These are phyloP conservation scores for Hemithea aestivaria DNA, from an alignment of 2,888 invertebrate species.

Conservation along the genomic window DNA sequence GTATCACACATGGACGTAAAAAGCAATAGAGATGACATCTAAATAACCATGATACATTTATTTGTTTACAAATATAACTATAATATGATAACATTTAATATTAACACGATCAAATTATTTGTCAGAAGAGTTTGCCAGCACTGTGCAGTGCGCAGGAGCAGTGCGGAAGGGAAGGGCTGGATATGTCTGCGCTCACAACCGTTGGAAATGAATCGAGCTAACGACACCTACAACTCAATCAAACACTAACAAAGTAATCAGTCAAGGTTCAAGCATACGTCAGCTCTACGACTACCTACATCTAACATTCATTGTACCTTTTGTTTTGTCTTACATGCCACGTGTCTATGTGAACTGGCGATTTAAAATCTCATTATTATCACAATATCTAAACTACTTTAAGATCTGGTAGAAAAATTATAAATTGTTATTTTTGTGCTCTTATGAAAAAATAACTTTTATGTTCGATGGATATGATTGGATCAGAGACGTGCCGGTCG, in stretches of 20 bases:
- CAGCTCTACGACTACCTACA: conserved; percentile 54
- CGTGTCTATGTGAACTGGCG: conserved; percentile 51
- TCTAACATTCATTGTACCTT: conserved; percentile 74
- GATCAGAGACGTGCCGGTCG: conserved; percentile 21
- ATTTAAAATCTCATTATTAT: conserved; percentile 76
- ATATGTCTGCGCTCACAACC: conserved; percentile 78
- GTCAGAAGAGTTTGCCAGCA: conserved; percentile 63
- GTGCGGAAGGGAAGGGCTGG: conserved; percentile 38
- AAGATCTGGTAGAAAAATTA: conserved; percentile 73
- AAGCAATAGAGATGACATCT: conserved; percentile 74
- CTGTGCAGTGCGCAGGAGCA: conserved; percentile 44
- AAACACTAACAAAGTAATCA: conserved; percentile 48
- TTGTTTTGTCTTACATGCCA: conserved; percentile 60
- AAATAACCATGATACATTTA: conserved; percentile 64
- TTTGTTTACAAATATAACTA: conserved; percentile 56
- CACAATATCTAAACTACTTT: conserved; percentile 74
- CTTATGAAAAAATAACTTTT: conserved; percentile 46
- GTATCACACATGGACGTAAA: conserved; percentile 78
- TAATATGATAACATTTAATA: conserved; percentile 57
- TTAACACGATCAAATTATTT: conserved; percentile 63
- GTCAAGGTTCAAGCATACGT: conserved; percentile 62
- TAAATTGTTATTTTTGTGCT: conserved; percentile 71
- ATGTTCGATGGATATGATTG: conserved; percentile 30
- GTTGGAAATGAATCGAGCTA: conserved; percentile 47
- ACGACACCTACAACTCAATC: conserved; percentile 48